Evolutionary conservation across 2,797 vertebrate genomes (phyloP).

Genomic region (Hippoglossus hippoglossus): DNA sequence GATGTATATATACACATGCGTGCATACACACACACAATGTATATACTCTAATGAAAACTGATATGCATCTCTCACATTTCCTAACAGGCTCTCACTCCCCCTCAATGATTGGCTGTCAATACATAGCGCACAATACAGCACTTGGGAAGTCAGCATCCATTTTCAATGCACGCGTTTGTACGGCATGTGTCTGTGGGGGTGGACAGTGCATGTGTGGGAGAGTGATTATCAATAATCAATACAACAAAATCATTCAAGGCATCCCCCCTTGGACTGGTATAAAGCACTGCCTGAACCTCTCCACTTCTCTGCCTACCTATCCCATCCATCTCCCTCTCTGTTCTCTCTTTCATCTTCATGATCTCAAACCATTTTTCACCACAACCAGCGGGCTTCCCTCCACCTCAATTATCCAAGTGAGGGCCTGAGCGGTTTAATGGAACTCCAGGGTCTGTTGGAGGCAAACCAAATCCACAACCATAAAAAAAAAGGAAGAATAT

Average conservation of each 20-base stretch:
- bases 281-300: constrained; percentile 50
- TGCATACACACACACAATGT: neutral
- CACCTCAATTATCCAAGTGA: constrained; percentile 72
- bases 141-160: constrained; percentile 39
- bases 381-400: constrained; percentile 59
- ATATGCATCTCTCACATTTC: constrained; percentile 30
- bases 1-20: constrained; percentile 2
- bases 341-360: constrained; percentile 44
- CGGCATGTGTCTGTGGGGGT: constrained; percentile 18
- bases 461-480: constrained; percentile 50
- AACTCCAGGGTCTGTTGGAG: constrained; percentile 53
- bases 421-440: constrained; percentile 59
- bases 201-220: constrained; percentile 47
- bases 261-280: constrained; percentile 40
- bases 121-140: constrained; percentile 14
- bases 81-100: constrained; percentile 13
- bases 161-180: constrained; percentile 35
- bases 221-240: constrained; percentile 83
- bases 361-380: constrained; percentile 59
- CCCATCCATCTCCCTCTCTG: constrained; percentile 40
- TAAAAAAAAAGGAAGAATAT: constrained; percentile 18
- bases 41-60: constrained; percentile 27
- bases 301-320: constrained; percentile 27
- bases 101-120: constrained; percentile 32
- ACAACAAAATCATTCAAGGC: constrained; percentile 63